Conservation (phyloP, 1,140 invertebrate species). For the Saccostrea cuccullata region DNA sequence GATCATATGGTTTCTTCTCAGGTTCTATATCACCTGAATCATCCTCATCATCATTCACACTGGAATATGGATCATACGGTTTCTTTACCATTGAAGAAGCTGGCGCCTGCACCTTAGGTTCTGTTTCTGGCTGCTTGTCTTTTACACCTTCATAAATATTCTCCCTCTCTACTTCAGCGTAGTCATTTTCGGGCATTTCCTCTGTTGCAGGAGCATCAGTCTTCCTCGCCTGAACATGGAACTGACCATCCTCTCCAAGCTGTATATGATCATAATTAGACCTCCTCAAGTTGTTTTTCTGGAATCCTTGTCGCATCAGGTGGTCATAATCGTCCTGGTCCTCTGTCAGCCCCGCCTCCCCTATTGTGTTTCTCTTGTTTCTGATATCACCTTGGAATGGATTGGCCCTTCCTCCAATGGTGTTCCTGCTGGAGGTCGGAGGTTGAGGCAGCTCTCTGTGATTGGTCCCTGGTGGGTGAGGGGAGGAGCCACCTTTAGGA, state of each 20-base stretch:
- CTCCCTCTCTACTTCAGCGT: constrained; percentile 59
- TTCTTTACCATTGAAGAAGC: not conserved
- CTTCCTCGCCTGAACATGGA: constrained; percentile 48
- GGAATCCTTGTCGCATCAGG: constrained; percentile 49
- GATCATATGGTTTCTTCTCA: not conserved
- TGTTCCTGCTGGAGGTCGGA: constrained; percentile 16
- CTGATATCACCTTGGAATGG: not conserved
- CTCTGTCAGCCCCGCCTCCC: not conserved
- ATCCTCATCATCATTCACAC: constrained; percentile 45
- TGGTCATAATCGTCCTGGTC: constrained; percentile 66
- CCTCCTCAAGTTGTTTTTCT: not conserved
- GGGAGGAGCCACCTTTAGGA: constrained; percentile 34
- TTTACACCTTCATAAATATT: constrained; percentile 63
- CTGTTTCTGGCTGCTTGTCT: constrained; percentile 49
- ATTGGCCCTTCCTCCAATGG: constrained; percentile 19
- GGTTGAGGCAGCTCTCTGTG: constrained; percentile 37
- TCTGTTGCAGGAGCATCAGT: not conserved
- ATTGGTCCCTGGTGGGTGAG: constrained; percentile 39
- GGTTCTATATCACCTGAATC: constrained; percentile 16
- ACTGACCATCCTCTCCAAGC: constrained; percentile 40
- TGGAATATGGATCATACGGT: constrained; percentile 50
- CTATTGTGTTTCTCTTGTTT: constrained; percentile 26
- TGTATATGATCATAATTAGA: constrained; percentile 64
- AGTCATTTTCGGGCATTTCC: constrained; percentile 56
- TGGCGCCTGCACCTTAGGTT: constrained; percentile 23